Evolutionary conservation across 2,888 invertebrate genomes (phyloP).

Genomic region (Cristatella mucedo): DNA sequence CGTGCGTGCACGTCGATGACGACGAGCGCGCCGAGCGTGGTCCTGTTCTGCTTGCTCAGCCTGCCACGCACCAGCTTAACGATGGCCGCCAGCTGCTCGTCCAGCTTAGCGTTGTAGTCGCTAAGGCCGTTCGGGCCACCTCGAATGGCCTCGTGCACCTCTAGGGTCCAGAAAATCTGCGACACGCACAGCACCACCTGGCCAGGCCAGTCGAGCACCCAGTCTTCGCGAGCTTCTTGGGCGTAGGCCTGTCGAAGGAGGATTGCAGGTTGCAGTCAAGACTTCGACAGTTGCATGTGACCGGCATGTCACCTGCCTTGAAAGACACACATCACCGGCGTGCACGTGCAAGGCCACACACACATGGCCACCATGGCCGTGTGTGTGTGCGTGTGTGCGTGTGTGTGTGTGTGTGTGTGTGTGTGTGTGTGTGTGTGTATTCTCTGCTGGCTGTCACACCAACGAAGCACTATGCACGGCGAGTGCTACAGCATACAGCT

Average conservation of each 20-base stretch:
- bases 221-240: slow-evolving; percentile 45
- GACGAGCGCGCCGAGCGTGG: slow-evolving; percentile 73
- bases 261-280: too few species aligned
- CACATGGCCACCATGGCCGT: too few species aligned
- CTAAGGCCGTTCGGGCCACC: slow-evolving; percentile 45
- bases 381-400: too few species aligned
- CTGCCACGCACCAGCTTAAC: slow-evolving; percentile 65
- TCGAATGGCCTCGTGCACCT: slow-evolving; percentile 57
- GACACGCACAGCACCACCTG: slow-evolving; percentile 64
- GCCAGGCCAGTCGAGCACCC: slow-evolving; percentile 84
- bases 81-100: slow-evolving; percentile 53
- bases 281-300: too few species aligned
- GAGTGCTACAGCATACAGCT: too few species aligned
- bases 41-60: slow-evolving; percentile 66
- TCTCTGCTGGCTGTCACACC: too few species aligned
- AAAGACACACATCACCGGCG: too few species aligned
- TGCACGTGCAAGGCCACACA: too few species aligned
- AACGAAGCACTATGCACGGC: too few species aligned
- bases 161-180: slow-evolving; percentile 66
- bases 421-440: too few species aligned
- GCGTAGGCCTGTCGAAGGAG: slow-evolving; percentile 33
- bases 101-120: slow-evolving; percentile 45
- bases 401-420: too few species aligned
- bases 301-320: too few species aligned
- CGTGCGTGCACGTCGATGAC: slow-evolving; percentile 82